Percentiles rank a stretch among this genome's conserved stretches.
These are phyloP conservation scores for Saccopteryx leptura DNA, from an alignment of 2,113 vertebrate species.

Conservation along the genomic window DNA sequence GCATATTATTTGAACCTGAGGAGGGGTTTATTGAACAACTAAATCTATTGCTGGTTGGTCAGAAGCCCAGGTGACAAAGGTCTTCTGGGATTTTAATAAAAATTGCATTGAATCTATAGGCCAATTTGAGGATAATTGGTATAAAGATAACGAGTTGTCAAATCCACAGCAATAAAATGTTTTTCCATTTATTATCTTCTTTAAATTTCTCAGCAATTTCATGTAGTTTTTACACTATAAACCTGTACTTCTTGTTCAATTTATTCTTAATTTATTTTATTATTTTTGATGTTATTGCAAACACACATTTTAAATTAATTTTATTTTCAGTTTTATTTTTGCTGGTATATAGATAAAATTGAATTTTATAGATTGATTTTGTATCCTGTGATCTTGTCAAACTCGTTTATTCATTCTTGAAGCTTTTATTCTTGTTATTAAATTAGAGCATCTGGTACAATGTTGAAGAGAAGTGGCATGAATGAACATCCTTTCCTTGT, in stretches of 20 bases:
- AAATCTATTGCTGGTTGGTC: neutral
- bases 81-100: neutral
- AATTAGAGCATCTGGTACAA: neutral
- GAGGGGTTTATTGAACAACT: neutral
- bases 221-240: neutral
- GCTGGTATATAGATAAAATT: neutral
- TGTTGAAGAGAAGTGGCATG: neutral
- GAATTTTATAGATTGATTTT: conserved; percentile 6
- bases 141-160: neutral
- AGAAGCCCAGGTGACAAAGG: neutral
- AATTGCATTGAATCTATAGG: neutral
- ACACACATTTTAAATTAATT: neutral
- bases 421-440: conserved; percentile 1
- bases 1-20: neutral
- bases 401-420: neutral
- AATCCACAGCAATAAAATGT: neutral
- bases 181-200: neutral
- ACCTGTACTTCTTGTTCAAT: neutral
- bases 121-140: neutral
- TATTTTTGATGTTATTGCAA: neutral
- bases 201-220: neutral
- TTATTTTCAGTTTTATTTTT: conserved; percentile 29
- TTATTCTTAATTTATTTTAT: conserved; percentile 32
- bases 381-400: neutral
- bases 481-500: neutral